Base-by-base conservation (phyloP, 2,888 invertebrate genomes). In the Romanomermis culicivorax region DNA sequence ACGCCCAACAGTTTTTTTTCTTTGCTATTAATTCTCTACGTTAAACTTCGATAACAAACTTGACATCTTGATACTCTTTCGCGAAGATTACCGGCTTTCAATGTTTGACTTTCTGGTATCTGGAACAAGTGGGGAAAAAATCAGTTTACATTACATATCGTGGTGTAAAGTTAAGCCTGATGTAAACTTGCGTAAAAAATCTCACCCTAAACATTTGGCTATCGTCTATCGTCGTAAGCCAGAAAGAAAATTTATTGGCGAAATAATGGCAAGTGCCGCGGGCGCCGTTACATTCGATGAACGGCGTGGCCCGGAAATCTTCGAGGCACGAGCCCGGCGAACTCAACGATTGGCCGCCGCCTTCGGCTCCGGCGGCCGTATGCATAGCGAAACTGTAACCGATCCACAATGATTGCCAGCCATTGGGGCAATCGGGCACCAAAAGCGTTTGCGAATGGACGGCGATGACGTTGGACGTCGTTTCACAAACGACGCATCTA, bases 321-420 rank as follows among this genome's bases (percentile, higher is more conserved):
- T 93, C 85, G 61, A 97, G 74, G 67, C 95, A 97, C 23, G 91
- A 93, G 51, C 97, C 97, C 14, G 95, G 85, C 67, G 89, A 89
- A 55, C 88, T 82, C 60, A 93, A 73, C 0, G 85, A 82, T 72
- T 95, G 95, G 23, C 95, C 95, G 56, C 95, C 93, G 23, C 74
- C 75, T 71, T 89, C 86, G 14, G 87, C 87, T 54, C 93, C 95
- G 30, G 89, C 89, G 57, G 85, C 91, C 56, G 95, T 93, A 73
- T 97, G 93, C 93, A 95, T 91, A 42, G 87, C 78, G 72, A 93
- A 95, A 76, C 89, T 91, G 79, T 86, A 93, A 61, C 93, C 93
- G 60, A 86, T 83, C 93, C 93, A 93, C 43, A 93, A 76, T 54
- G 80, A 78, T 62, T 77, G 78, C 93, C 93, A 95, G 55, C 85